Evolutionary conservation across 1,140 invertebrate genomes (phyloP), one percentile per base, ranked within the genome.

Genomic region (Caenorhabditis inopinata): DNA sequence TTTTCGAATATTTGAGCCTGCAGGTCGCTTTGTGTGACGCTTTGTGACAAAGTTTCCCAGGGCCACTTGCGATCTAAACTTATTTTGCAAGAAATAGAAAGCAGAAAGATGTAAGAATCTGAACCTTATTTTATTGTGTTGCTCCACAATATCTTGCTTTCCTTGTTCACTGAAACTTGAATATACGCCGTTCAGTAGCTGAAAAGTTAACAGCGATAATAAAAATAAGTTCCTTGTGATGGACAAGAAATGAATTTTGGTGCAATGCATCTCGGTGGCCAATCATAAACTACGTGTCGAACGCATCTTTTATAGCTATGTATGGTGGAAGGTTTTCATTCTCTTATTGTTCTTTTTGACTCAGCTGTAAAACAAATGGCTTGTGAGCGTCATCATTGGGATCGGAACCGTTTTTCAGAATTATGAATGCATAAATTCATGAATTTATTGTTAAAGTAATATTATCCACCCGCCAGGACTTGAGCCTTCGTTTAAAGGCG

Each of bases 311-410:
- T 68, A 68, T 68, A 68, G 38, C 14, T 42, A n/a, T 29, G 25
- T 68, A 25, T 32, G 58, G 51, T 32, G 51, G 27, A 32, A 18
- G 49, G 12, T 32, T 21, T 68, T 6, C 12, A 53, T 29, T 68
- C 16, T 18, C 21, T 38, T 38, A 68, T 68, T 29, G 58, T 32
- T 68, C 58, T 68, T 68, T 68, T 68, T 68, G 58, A 68, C 32
- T 38, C 32, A 38, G 38, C 58, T 18, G 58, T 68, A 68, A 68
- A 68, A 68, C 58, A 38, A 68, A 42, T 38, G 32, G 29, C 4
- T 68, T 68, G 23, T 25, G 18, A 1, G 58, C 21, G 58, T n/a
- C n/a, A n/a, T n/a, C n/a, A n/a, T n/a, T n/a, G n/a, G n/a, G n/a
- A n/a, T n/a, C n/a, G n/a, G n/a, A n/a, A n/a, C n/a, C n/a, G n/a